Evolutionary conservation across 2,888 invertebrate genomes (phyloP), one percentile per base, ranked within the genome.

Genomic region (Ashinkailepas kermadecensis): DNA sequence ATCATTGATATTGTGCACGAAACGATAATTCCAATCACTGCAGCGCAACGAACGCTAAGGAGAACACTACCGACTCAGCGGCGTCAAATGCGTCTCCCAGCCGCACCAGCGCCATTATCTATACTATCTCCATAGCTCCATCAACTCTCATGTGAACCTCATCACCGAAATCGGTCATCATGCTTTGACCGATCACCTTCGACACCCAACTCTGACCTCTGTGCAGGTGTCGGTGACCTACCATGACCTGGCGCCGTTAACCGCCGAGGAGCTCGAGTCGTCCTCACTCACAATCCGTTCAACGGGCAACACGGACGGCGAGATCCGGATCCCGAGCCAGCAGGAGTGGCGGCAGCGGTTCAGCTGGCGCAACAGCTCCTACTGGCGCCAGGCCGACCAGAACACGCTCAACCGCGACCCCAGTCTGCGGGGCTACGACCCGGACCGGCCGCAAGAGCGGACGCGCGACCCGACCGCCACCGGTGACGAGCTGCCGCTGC

Each of bases 171-270:
- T 39, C 39, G 39, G 39, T 39, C 39, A 39, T 3, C 39, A 39
- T 39, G 39, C 39, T 39, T 39, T 39, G 39, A 39, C 39, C 39
- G 39, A 39, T 39, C 39, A 39, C 4, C 2, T 39, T 15, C 59
- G 15, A 15, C 59, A 59, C 59, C 59, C 59, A 9, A 18, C 59
- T 21, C 15, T 64, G 21, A 64, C 9, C 64, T 64, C 64, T 59
- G 11, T 15, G 18, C 87, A 95, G 91, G 89, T 97, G 86, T 93
- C 94, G 18, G 95, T 95, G 0, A 94, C 95, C 3, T 95, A 94
- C 88, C 95, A 95, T 87, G 97, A 98, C 87, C 95, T 95, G 2
- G 95, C 97, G 0, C 92, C 92, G 0, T 88, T 96, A 39, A 90
- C 92, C 54, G 85, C 87, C 6, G 90, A 92, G 86, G 91, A 92